A percentile compares a stretch with the other conserved stretches of the same genome.
phyloP scores from a whole-genome alignment of 2,797 vertebrate genomes.

The Cyprinodon diabolis region DNA sequence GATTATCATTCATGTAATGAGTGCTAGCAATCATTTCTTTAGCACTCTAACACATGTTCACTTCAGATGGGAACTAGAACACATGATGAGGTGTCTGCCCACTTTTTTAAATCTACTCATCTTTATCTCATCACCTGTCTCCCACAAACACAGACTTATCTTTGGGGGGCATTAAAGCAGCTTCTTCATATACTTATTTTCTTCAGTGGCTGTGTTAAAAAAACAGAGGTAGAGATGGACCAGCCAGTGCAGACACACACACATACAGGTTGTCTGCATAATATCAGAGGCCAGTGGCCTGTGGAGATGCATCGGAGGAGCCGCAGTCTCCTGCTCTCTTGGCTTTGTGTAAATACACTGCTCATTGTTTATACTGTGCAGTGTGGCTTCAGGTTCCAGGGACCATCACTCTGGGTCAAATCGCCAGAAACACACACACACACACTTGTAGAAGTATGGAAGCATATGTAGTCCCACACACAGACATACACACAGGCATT shows the following conservation, averaged over 20 bases:
- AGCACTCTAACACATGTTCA: not conserved
- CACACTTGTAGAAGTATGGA: slow-evolving; percentile 32
- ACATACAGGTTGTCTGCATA: slow-evolving; percentile 67
- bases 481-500: slow-evolving; percentile 48
- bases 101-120: slow-evolving; percentile 58
- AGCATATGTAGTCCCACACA: slow-evolving; percentile 44
- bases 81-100: slow-evolving; percentile 30
- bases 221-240: slow-evolving; percentile 49
- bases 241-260: slow-evolving; percentile 20
- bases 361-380: slow-evolving; percentile 73
- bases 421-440: slow-evolving; percentile 62
- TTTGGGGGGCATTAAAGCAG: slow-evolving; percentile 44
- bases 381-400: slow-evolving; percentile 77
- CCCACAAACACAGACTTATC: slow-evolving; percentile 60
- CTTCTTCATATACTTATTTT: slow-evolving; percentile 54
- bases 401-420: slow-evolving; percentile 76
- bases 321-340: slow-evolving; percentile 75
- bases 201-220: slow-evolving; percentile 60
- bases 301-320: slow-evolving; percentile 67
- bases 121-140: slow-evolving; percentile 57
- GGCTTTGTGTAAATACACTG: slow-evolving; percentile 76
- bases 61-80: slow-evolving; percentile 22
- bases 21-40: not conserved
- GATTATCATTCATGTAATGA: not conserved
- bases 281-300: slow-evolving; percentile 59